These are phyloP conservation scores for Rhopilema esculentum DNA, from an alignment of 30 jellyfish, hydroid and myxozoan species.

Conservation along the genomic window DNA sequence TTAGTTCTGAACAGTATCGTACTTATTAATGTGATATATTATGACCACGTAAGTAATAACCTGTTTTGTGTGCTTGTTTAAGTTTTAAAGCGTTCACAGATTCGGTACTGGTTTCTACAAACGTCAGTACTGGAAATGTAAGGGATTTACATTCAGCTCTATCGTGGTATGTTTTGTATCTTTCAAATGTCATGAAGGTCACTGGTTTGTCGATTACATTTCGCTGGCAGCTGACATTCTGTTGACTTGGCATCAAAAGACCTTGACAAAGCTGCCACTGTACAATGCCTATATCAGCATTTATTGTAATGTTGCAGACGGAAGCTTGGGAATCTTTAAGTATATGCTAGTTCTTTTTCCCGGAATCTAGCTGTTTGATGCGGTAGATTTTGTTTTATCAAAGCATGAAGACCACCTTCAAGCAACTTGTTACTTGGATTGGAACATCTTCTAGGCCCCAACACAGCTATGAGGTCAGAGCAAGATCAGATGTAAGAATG, in stretches of 20 bases:
- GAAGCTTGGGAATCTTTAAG: constrained; percentile 11
- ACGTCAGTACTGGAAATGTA: too few species aligned
- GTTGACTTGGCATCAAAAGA: background rate
- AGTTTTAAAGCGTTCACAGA: too few species aligned
- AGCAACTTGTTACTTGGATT: constrained; percentile 23
- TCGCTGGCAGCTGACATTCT: background rate
- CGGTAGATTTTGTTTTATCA: background rate
- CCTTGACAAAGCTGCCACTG: background rate
- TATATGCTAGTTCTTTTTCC: background rate
- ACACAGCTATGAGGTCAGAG: background rate
- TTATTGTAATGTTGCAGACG: background rate
- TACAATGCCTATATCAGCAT: background rate
- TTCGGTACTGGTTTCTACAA: too few species aligned
- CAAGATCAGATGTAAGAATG: constrained; percentile 4
- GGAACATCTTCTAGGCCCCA: constrained; percentile 46
- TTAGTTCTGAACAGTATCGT: too few species aligned
- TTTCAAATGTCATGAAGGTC: background rate
- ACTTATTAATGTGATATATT: too few species aligned
- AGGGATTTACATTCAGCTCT: background rate
- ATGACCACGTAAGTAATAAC: too few species aligned
- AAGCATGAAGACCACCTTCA: constrained; percentile 35
- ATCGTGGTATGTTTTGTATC: background rate
- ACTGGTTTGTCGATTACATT: background rate
- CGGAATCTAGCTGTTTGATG: background rate
- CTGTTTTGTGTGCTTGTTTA: too few species aligned